Conservation (phyloP, 2,797 vertebrate genomes). For the Adrianichthys oophorus region DNA sequence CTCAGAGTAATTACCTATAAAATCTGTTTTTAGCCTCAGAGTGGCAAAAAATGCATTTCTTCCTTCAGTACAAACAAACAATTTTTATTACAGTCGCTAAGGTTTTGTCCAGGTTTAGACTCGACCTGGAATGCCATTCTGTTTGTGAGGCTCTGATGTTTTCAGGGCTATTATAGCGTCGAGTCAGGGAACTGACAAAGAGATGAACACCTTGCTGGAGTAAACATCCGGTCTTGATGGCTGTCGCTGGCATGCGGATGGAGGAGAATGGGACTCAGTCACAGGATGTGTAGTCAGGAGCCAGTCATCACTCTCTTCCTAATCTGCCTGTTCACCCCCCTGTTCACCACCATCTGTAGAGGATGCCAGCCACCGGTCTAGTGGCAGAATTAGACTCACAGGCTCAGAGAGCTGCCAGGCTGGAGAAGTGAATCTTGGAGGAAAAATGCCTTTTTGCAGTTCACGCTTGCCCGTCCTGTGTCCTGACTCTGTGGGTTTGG, state of each 20-base stretch:
- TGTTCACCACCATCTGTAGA: slow-evolving; percentile 76
- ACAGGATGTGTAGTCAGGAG: slow-evolving; percentile 75
- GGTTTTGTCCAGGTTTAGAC: neutral
- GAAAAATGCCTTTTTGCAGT: slow-evolving; percentile 60
- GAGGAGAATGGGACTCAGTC: slow-evolving; percentile 52
- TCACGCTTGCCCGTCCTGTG: slow-evolving; percentile 54
- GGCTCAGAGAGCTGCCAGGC: slow-evolving; percentile 59
- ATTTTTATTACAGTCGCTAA: slow-evolving; percentile 1
- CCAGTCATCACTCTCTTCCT: slow-evolving; percentile 72
- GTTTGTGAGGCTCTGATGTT: slow-evolving; percentile 7
- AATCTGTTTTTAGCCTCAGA: slow-evolving; percentile 1
- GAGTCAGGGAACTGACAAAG: slow-evolving; percentile 41
- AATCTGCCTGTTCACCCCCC: slow-evolving; percentile 64
- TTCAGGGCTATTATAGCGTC: slow-evolving; percentile 1
- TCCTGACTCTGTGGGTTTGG: slow-evolving; percentile 60
- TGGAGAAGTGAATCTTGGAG: slow-evolving; percentile 69
- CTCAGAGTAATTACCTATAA: slow-evolving; percentile 13
- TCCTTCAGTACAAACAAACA: slow-evolving; percentile 9
- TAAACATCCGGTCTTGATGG: slow-evolving; percentile 50
- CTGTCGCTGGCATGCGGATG: slow-evolving; percentile 48
- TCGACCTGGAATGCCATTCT: neutral
- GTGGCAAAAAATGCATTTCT: slow-evolving; percentile 2
- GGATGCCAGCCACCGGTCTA: slow-evolving; percentile 72
- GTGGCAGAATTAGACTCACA: slow-evolving; percentile 64
- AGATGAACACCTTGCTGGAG: slow-evolving; percentile 46